A percentile compares a stretch with the other conserved stretches of the same genome.
phyloP scores from a whole-genome alignment of 2,888 invertebrate genomes.

The Hyposoter didymator region DNA sequence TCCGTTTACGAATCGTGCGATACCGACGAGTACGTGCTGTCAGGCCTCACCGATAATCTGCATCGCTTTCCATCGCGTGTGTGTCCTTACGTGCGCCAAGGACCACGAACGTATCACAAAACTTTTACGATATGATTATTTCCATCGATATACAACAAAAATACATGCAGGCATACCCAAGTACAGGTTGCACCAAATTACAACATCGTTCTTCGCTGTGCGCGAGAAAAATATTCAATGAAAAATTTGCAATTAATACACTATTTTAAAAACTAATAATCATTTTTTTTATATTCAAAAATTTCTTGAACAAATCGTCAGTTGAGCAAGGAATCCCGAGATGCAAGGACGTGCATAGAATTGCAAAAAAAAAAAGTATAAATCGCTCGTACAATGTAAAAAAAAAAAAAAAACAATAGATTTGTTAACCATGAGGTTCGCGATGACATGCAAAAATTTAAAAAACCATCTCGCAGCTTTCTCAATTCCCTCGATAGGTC shows the following conservation, averaged over 20 bases:
- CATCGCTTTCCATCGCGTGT: conserved; percentile 69
- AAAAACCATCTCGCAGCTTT: not conserved
- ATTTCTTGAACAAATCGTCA: not conserved
- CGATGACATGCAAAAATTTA: not conserved
- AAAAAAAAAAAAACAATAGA: no score
- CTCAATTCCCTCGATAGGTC: not conserved
- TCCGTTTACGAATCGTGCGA: conserved; percentile 63
- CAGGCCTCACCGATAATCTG: conserved; percentile 70
- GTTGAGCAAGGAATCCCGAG: not conserved
- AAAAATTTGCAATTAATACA: no score
- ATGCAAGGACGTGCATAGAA: not conserved
- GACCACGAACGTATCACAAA: conserved; percentile 61
- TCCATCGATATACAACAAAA: conserved; percentile 14
- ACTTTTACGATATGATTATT: conserved; percentile 36
- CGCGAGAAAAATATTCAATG: no score
- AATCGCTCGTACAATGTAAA: not conserved
- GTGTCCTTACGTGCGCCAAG: conserved; percentile 59
- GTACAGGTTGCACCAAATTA: conserved; percentile 1
- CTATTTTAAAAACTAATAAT: no score
- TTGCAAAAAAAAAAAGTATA: not conserved
- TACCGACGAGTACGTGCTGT: conserved; percentile 69
- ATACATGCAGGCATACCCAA: not conserved
- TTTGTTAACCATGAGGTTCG: not conserved
- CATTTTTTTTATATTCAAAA: no score
- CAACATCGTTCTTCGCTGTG: no score